Conservation (phyloP, 2,113 vertebrate genomes). For the Nannobrachium achirus region DNA sequence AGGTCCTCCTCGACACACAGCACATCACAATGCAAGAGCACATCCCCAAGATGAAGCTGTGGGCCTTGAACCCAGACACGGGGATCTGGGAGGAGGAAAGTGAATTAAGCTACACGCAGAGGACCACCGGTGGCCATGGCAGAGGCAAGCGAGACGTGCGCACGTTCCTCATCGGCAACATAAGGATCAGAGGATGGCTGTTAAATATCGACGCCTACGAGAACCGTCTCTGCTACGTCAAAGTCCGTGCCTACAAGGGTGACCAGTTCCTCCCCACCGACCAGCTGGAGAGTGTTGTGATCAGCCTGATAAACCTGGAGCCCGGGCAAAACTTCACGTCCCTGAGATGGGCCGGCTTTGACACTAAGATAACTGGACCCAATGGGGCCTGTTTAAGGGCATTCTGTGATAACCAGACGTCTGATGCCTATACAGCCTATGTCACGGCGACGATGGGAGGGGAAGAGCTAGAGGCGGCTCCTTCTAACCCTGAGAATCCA, state of each 20-base stretch:
- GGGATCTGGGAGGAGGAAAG: constrained; percentile 95
- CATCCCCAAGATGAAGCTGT: constrained; percentile 88
- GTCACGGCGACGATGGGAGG: constrained; percentile 91
- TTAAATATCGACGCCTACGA: constrained; percentile 97
- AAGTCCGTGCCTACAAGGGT: constrained; percentile 93
- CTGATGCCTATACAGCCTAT: constrained; percentile 91
- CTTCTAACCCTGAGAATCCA: constrained; percentile 87
- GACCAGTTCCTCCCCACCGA: constrained; percentile 90
- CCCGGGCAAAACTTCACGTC: constrained; percentile 88
- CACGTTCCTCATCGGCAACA: constrained; percentile 91
- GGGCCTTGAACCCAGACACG: constrained; percentile 90
- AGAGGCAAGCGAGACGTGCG: constrained; percentile 90
- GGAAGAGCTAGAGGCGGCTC: constrained; percentile 93
- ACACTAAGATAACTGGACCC: constrained; percentile 92
- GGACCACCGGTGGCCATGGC: constrained; percentile 27
- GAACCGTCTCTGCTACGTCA: constrained; percentile 94
- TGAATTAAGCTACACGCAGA: constrained; percentile 73
- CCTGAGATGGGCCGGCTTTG: constrained; percentile 94
- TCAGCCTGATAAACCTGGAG: constrained; percentile 92
- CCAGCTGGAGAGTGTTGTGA: constrained; percentile 92
- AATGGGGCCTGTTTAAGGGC: constrained; percentile 95
- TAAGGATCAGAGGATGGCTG: constrained; percentile 92
- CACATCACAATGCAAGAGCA: constrained; percentile 92
- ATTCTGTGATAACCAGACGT: constrained; percentile 86
- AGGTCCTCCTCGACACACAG: constrained; percentile 85